These are phyloP conservation scores for Aphrophora alni DNA, from an alignment of 2,888 invertebrate species.

Conservation along the genomic window DNA sequence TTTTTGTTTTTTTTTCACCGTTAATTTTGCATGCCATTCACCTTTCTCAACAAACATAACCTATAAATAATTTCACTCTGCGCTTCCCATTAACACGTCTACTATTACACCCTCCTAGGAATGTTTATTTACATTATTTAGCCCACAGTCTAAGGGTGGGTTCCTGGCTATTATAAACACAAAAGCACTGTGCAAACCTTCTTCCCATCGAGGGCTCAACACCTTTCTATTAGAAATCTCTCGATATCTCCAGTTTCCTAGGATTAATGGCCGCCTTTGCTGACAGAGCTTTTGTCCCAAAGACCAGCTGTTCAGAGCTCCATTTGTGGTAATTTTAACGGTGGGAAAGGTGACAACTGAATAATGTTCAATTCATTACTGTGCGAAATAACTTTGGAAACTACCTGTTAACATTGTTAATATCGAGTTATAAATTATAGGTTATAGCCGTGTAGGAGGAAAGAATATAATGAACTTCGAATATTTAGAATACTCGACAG, in stretches of 20 bases:
- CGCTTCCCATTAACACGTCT: no score
- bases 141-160: neutral
- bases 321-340: neutral
- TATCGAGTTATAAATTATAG: neutral
- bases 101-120: neutral
- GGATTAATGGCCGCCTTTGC: neutral
- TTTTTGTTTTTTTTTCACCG: no score
- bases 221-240: neutral
- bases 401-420: neutral
- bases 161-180: no score
- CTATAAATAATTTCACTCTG: no score
- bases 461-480: no score
- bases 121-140: neutral
- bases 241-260: neutral
- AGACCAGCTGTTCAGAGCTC: neutral
- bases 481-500: no score
- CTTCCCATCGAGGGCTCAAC: neutral
- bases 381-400: neutral
- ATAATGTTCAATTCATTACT: neutral
- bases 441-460: neutral
- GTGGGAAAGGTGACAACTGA: neutral
- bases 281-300: neutral
- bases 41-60: no score
- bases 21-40: no score
- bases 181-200: neutral